Evolutionary conservation across 1,140 invertebrate species (phyloP), one percentile per base, ranked within the genome.

Genomic region (Chironomus tepperi): DNA sequence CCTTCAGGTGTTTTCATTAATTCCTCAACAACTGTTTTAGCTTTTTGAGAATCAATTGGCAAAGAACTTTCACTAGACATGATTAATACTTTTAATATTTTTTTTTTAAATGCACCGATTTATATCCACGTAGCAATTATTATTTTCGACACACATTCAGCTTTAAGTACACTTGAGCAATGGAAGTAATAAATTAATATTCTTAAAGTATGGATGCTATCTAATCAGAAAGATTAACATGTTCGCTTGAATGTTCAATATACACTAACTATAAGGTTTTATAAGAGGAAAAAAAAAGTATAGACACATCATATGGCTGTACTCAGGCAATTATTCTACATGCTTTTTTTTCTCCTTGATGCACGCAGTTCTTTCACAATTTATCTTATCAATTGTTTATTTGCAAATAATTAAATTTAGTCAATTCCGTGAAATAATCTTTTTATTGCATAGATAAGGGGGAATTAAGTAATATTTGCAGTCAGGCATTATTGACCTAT

Each of bases 1-100:
- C 47, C 47, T 57, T 57, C 47, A 15, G 47, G 47, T 57, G 47
- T 57, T 57, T 57, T 57, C 47, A 57, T 57, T 57, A 57, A 57
- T n/a, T 57, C 47, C 12, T 57, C 47, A 15, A 57, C 15, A 1
- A n/a, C 47, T 15, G 12, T n/a, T 57, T 57, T 57, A n/a, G 47
- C n/a, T 57, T 57, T 57, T 57, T 57, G 12, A 15, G 1, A 15
- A 57, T 57, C 47, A 15, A 57, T n/a, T 57, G 9, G 12, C 12
- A 5, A n/a, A 1, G 47, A 57, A 12, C 12, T 57, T 57, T 57
- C n/a, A n/a, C 12, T 57, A 57, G n/a, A 15, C n/a, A 5, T n/a
- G 10, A 12, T n/a, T 12, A 15, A 9, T 34, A 34, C 1, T 34
- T 34, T 34, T 34, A 34, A 34, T 34, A 2, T 34, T 34, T 34